Evolutionary conservation across 2,113 vertebrate species (phyloP).

Genomic region (Ailuropoda melanoleuca): DNA sequence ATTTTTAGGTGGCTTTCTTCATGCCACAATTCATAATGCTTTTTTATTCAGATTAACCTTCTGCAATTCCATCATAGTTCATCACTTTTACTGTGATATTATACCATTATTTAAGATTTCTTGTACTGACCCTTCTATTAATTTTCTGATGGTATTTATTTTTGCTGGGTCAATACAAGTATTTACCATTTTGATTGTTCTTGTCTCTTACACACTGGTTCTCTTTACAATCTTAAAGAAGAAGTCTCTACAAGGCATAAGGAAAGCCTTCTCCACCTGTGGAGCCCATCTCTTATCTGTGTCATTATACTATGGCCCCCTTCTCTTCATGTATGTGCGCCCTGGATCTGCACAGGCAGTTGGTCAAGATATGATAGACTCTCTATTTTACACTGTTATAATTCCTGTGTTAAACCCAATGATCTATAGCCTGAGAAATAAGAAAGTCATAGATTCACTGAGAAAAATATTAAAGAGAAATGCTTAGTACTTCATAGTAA

Average conservation of each 20-base stretch:
- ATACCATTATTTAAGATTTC: constrained; percentile 62
- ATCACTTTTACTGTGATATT: constrained; percentile 70
- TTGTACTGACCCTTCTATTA: constrained; percentile 40
- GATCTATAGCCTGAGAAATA: constrained; percentile 52
- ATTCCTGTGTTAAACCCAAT: constrained; percentile 53
- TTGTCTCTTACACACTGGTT: constrained; percentile 60
- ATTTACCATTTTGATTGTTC: constrained; percentile 10
- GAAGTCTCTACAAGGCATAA: constrained; percentile 3
- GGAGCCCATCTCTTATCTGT: constrained; percentile 42
- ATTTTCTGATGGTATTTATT: constrained; percentile 36
- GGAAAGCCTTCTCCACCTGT: constrained; percentile 53
- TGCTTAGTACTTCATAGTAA: neutral
- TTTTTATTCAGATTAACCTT: constrained; percentile 51
- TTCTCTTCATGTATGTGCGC: constrained; percentile 41
- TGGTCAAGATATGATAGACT: constrained; percentile 35
- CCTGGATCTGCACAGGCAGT: neutral
- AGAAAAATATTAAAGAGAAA: neutral
- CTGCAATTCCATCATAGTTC: neutral
- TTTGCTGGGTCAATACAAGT: constrained; percentile 50
- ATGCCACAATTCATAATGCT: neutral
- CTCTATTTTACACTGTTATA: constrained; percentile 23
- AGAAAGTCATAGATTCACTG: constrained; percentile 44
- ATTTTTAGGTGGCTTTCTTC: constrained; percentile 26
- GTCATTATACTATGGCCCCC: constrained; percentile 41
- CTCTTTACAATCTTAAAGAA: constrained; percentile 56